Base-by-base conservation (phyloP, 2,888 invertebrate genomes). In the Napeogenes inachia region DNA sequence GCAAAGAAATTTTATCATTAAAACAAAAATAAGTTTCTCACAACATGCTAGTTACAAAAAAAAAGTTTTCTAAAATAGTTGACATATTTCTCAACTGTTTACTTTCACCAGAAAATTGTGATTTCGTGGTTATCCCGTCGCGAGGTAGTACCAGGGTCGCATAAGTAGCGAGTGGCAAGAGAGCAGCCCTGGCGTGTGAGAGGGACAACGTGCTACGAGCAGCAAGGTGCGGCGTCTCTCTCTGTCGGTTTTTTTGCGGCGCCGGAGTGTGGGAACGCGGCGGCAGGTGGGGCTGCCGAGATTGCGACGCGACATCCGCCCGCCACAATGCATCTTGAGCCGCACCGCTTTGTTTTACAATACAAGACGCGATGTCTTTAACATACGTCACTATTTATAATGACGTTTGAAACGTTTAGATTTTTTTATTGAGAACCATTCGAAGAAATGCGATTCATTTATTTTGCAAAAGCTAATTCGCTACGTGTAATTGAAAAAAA, bases 221-320 rank as follows among this genome's bases (percentile, higher is more conserved):
- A 70, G 74, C 73, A 67, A 68, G 67, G 69, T 68, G 69, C 65
- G 64, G 67, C 69, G 78, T 87, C 88, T 81, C 84, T 75, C 74
- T 87, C 87, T 75, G 75, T 72, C 83, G 75, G 87, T 90, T 90
- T 75, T 89, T 90, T 90, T 89, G 88, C 89, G 87, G 88, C 89
- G 89, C 86, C 84, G 85, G 89, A 90, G 90, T 90, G 90, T 90
- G 90, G 90, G 90, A 90, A 90, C 89, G 81, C 80, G 73, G 81
- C 84, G 87, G 90, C 90, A 90, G 90, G 90, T 90, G 90, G 89
- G 87, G 84, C 85, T 81, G 87, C 88, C 76, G 89, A 89, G 90
- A 90, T 89, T 89, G 89, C 87, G 87, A 82, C 83, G 87, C 87
- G 89, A 89, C 90, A 90, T 90, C 90, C 89, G 89, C 87, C 80